A percentile compares a stretch with the other conserved stretches of the same genome.
Evolutionary conservation across 1,140 invertebrate genomes (phyloP).

Genomic region (Galleria mellonella): DNA sequence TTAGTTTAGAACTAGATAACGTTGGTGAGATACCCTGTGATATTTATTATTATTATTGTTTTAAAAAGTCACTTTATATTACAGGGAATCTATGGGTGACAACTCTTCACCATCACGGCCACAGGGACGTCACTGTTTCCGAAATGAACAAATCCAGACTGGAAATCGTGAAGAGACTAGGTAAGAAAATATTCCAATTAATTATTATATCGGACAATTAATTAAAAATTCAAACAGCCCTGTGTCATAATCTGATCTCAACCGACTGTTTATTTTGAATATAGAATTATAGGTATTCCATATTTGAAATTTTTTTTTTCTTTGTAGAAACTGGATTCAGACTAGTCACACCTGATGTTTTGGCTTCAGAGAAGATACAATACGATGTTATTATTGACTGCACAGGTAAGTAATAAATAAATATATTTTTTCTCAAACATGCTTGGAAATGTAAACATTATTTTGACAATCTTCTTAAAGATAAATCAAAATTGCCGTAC

Average conservation of each 20-base stretch:
- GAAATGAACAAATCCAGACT: constrained; percentile 77
- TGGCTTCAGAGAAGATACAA: constrained; percentile 61
- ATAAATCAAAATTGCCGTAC: too few relatives aligned
- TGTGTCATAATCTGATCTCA: too few relatives aligned
- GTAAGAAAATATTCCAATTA: constrained; percentile 51
- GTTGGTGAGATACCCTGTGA: too few relatives aligned
- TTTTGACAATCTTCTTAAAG: too few relatives aligned
- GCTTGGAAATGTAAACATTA: too few relatives aligned
- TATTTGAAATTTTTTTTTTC: neutral
- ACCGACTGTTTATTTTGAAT: too few relatives aligned
- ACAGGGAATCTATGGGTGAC: constrained; percentile 78
- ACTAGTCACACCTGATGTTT: constrained; percentile 72
- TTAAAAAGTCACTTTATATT: too few relatives aligned
- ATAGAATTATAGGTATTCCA: neutral
- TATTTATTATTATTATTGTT: too few relatives aligned
- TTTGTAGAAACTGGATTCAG: constrained; percentile 76
- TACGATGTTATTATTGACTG: constrained; percentile 81
- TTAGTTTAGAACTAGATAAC: too few relatives aligned
- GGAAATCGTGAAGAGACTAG: constrained; percentile 72
- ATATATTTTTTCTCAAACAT: too few relatives aligned
- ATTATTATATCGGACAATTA: too few relatives aligned
- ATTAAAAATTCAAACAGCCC: too few relatives aligned
- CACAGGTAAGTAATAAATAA: constrained; percentile 69
- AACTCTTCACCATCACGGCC: constrained; percentile 79
- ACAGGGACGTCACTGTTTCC: constrained; percentile 79